Conservation (phyloP, 2,113 vertebrate species). For the Speoplatyrhinus poulsoni region DNA sequence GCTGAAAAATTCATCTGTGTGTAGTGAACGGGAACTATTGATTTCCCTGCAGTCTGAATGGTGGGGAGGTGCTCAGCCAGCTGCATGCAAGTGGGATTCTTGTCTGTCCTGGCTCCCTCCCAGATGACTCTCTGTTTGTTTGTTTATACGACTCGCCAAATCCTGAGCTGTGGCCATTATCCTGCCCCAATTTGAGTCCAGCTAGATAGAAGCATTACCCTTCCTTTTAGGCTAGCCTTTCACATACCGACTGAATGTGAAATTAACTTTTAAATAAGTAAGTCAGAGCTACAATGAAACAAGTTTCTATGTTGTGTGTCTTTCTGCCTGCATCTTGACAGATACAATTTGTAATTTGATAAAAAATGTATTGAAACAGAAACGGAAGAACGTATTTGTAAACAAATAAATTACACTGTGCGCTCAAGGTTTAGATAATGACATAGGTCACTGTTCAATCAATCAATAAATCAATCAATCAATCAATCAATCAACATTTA, state of each 20-base stretch:
- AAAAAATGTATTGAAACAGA: too few relatives aligned
- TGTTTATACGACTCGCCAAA: slow-evolving; percentile 28
- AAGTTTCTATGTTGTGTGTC: not conserved
- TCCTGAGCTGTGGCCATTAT: not conserved
- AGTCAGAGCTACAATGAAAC: not conserved
- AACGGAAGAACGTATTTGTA: too few relatives aligned
- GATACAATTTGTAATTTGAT: too few relatives aligned
- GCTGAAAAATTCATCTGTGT: slow-evolving; percentile 65
- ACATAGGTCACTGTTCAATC: not conserved
- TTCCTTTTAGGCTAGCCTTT: not conserved
- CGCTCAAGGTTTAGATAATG: not conserved
- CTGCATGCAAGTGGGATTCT: slow-evolving; percentile 48
- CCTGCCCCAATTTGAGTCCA: slow-evolving; percentile 46
- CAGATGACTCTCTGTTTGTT: slow-evolving; percentile 36
- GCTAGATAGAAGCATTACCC: slow-evolving; percentile 18
- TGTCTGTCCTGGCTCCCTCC: slow-evolving; percentile 37
- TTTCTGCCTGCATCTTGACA: not conserved
- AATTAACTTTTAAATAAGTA: slow-evolving; percentile 14
- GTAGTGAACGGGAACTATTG: slow-evolving; percentile 67
- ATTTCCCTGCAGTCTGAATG: slow-evolving; percentile 65
- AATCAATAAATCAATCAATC: too few relatives aligned
- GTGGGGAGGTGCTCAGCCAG: slow-evolving; percentile 54
- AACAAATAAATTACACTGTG: too few relatives aligned
- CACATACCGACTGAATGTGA: not conserved
- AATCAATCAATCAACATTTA: too few relatives aligned